Conservation (phyloP, 2,113 vertebrate species). For the Phyllostomus hastatus region DNA sequence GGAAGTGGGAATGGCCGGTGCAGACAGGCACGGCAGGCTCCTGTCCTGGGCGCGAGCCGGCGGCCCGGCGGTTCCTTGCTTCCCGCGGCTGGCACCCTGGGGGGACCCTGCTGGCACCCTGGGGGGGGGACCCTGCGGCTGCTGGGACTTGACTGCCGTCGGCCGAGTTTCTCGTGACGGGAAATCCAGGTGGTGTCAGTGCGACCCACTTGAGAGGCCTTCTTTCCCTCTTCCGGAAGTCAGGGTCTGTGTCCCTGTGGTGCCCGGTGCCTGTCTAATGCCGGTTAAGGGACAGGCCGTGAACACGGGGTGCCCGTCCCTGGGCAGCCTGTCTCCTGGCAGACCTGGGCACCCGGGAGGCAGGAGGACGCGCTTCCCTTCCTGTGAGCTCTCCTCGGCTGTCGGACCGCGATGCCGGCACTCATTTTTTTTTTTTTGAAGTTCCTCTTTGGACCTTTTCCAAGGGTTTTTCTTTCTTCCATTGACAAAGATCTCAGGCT, state of each 20-base stretch:
- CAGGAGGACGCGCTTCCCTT: background rate
- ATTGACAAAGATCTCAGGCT: constrained; percentile 8
- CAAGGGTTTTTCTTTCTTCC: background rate
- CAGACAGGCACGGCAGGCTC: background rate
- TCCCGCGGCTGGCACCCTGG: background rate
- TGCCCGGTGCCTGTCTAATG: background rate
- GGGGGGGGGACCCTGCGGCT: background rate
- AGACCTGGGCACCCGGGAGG: background rate
- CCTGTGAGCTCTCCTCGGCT: background rate
- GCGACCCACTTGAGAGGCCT: background rate
- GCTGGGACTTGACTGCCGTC: background rate
- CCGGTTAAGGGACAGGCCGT: background rate
- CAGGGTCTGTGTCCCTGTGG: background rate
- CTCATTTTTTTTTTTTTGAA: background rate
- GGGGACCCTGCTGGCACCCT: background rate
- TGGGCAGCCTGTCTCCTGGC: background rate
- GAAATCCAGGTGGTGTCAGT: background rate
- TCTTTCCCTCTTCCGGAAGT: background rate
- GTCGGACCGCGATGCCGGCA: background rate
- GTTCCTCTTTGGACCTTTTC: background rate
- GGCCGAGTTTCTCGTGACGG: background rate
- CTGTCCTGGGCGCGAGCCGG: background rate
- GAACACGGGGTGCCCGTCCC: background rate
- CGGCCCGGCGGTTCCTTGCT: background rate
- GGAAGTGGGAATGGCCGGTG: background rate